Percentiles rank a stretch among this genome's conserved stretches.
phyloP scores from a whole-genome alignment of 2,797 vertebrate species.

The Merluccius polli region DNA sequence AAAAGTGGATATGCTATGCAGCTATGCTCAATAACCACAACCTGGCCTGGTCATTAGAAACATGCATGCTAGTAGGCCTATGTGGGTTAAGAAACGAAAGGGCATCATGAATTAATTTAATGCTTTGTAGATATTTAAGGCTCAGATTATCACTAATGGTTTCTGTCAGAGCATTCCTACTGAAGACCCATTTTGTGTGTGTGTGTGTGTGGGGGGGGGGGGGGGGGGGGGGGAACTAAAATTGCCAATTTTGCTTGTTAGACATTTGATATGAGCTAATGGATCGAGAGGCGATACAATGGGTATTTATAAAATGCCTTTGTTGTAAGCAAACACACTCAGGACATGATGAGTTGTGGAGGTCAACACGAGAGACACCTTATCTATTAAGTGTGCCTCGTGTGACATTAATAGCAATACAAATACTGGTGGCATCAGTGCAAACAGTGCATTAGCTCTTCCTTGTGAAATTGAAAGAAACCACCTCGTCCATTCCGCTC shows the following conservation, averaged over 20 bases:
- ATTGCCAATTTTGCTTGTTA: not conserved
- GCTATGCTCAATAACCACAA: not conserved
- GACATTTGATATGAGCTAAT: not conserved
- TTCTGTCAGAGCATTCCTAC: not conserved
- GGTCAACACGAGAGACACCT: not conserved
- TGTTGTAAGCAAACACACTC: not conserved
- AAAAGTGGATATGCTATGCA: not conserved
- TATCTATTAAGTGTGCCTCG: slow-evolving; percentile 13
- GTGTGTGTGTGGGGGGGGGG: too few species aligned
- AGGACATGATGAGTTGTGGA: slow-evolving; percentile 3
- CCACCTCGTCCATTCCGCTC: not conserved
- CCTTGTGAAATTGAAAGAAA: not conserved
- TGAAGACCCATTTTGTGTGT: not conserved
- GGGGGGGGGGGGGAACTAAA: too few species aligned
- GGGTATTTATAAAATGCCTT: not conserved
- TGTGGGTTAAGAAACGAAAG: not conserved
- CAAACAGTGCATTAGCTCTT: not conserved
- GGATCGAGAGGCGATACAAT: not conserved
- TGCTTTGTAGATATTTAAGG: not conserved
- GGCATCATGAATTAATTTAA: not conserved
- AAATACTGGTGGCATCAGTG: not conserved
- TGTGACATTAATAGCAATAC: not conserved
- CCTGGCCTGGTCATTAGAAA: not conserved
- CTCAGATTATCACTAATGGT: not conserved
- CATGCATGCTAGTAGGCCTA: not conserved